These are phyloP conservation scores for Melanostoma scalare DNA, from an alignment of 2,888 invertebrate genomes.

Conservation along the genomic window DNA sequence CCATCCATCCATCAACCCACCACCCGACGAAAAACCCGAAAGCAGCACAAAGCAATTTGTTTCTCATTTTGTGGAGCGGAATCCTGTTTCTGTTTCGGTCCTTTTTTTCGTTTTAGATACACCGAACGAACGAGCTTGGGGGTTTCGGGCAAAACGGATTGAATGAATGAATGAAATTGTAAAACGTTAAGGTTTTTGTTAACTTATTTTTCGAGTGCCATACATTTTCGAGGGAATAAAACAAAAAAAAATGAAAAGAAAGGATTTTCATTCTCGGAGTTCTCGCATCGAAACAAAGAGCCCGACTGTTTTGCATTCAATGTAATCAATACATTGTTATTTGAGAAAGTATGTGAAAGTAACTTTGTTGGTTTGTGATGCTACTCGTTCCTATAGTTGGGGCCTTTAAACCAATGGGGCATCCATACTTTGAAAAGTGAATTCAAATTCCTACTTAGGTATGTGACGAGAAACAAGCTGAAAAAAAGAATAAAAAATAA, in stretches of 20 bases:
- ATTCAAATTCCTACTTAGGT: slow-evolving; percentile 39
- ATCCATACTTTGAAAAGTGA: slow-evolving; percentile 6
- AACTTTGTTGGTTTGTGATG: slow-evolving; percentile 42
- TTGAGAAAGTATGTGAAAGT: slow-evolving; percentile 36
- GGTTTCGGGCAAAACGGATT: slow-evolving; percentile 24
- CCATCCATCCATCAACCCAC: background rate
- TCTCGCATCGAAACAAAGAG: slow-evolving; percentile 7
- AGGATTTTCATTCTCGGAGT: slow-evolving; percentile 31
- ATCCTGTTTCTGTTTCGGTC: slow-evolving; percentile 39
- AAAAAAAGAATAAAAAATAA: background rate
- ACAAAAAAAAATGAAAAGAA: background rate
- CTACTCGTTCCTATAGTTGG: slow-evolving; percentile 32
- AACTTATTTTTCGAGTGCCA: slow-evolving; percentile 46
- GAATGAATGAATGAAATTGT: slow-evolving; percentile 45
- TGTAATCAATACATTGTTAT: slow-evolving; percentile 49
- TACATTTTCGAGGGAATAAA: slow-evolving; percentile 38
- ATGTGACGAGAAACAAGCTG: background rate
- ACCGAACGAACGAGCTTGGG: background rate
- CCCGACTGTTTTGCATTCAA: slow-evolving; percentile 49
- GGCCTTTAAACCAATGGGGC: slow-evolving; percentile 40
- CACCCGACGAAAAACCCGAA: slow-evolving; percentile 12
- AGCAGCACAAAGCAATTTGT: slow-evolving; percentile 61
- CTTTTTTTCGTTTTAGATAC: slow-evolving; percentile 25
- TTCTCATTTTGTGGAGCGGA: slow-evolving; percentile 58
- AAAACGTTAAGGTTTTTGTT: slow-evolving; percentile 45